Evolutionary conservation across 2,888 invertebrate species (phyloP), one percentile per base, ranked within the genome.

Genomic region (Dysmachus trigonus): DNA sequence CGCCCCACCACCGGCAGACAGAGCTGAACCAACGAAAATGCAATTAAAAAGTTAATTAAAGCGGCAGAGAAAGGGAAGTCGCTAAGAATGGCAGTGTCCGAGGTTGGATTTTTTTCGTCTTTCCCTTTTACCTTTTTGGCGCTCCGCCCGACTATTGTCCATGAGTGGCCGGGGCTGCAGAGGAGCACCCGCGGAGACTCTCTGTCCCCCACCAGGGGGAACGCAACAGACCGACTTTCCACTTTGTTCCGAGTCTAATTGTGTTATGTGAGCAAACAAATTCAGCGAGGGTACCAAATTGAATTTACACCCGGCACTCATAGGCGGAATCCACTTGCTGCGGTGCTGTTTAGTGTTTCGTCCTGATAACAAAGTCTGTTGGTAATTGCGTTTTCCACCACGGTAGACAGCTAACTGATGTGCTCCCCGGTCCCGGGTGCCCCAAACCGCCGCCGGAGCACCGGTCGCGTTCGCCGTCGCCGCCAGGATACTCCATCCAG

Each of bases 241-340:
- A 72, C 72, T 83, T 83, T 83, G 83, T 83, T 72, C 72, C 71
- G 72, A 83, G 83, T 83, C 72, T 83, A 83, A 83, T 83, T 83
- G 83, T 71, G 83, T 83, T 83, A 83, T 83, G 83, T 72, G 83
- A 83, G 83, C 83, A 83, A 83, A 83, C 83, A 83, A 83, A 83
- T 71, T 83, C 83, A 83, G 83, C 72, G 83, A 72, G 83, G 83
- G 83, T 33, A 31, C 83, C 83, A 83, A 83, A 83, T 83, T 83
- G 38, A 83, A 83, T 83, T 83, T 83, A 72, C 83, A 83, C 83
- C 83, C 72, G 72, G 72, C 83, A 38, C 83, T 72, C 83, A 83
- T 83, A 83, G 83, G 83, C 83, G 72, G 73, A 38, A 72, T 83
- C 83, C 38, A 83, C 41, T 79, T 83, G 83, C 83, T 72, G 83